Base-by-base conservation (phyloP, 2,888 invertebrate genomes). In the Acanthacorydalis orientalis region DNA sequence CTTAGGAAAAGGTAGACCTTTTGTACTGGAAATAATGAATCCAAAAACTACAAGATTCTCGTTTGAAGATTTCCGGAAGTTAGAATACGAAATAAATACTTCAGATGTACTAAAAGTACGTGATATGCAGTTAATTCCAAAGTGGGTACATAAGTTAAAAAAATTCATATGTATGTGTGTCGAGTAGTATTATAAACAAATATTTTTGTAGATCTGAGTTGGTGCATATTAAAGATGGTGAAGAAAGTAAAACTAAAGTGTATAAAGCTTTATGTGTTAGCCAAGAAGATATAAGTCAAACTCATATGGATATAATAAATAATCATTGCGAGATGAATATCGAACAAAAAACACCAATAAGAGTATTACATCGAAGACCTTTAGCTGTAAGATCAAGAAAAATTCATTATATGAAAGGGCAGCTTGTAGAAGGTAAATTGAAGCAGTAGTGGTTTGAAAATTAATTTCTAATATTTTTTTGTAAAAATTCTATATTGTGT, bases 1-100 rank as follows among this genome's bases (percentile, higher is more conserved):
- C 67, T 67, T 98, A 51, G 91, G 93, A 1, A 72, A 78, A 50
- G 97, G 97, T 0, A 69, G 97, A 8, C 97, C 97, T 0, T 98
- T 97, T 69, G 86, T 87, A 1, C 68, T 96, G 0, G 92, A 96
- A 72, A 74, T 91, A 38, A 59, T 77, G 1, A 78, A 86, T 63
- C 80, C 87, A 0, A 70, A 68, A 51, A 61, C 68, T 16, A 71
- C 74, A 14, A 63, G 66, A 34, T 66, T 83, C 52, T 63, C 68
- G 1, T 57, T 57, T 11, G 59, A 68, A 7, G 64, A 75, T 48
- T 70, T 84, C 43, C 58, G 64, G 39, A 50, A 62, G 31, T 68
- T 86, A 48, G 78, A 83, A 58, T 55, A 67, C 16, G 62, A 67
- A 52, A 77, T 86, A 31, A 79, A 80, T 60, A 59, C 65, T 11